Percentiles rank a stretch among this genome's conserved stretches.
Conservation (phyloP, 2,888 invertebrate genomes). For the Eristalis intricaria region DNA sequence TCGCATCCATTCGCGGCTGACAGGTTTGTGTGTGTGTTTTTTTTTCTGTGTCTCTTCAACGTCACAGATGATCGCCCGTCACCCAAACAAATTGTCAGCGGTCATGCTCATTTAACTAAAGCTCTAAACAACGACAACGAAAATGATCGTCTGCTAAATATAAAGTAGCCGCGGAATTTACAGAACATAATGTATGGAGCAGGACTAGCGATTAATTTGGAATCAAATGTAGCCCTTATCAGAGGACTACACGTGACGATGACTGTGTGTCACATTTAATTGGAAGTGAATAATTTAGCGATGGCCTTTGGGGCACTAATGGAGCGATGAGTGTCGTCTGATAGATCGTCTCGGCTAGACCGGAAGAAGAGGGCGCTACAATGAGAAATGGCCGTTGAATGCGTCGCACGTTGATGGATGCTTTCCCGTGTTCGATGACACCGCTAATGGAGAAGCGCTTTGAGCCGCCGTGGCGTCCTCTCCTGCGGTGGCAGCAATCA, state of each 20-base stretch:
- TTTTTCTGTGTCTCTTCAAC: conserved; percentile 31
- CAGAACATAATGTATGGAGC: conserved; percentile 47
- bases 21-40: conserved; percentile 29
- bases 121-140: conserved; percentile 9
- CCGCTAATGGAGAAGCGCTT: conserved; percentile 42
- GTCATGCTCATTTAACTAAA: conserved; percentile 70
- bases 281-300: conserved; percentile 57
- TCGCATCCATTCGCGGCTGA: conserved; percentile 31
- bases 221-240: conserved; percentile 35
- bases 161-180: conserved; percentile 18
- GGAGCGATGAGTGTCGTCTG: neutral
- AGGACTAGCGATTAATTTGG: conserved; percentile 45
- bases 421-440: conserved; percentile 49
- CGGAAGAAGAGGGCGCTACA: conserved; percentile 56
- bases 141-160: neutral
- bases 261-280: conserved; percentile 60
- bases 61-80: conserved; percentile 70
- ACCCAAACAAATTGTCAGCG: conserved; percentile 69
- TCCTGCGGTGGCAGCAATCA: conserved; percentile 30
- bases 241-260: conserved; percentile 20
- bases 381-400: conserved; percentile 35
- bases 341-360: conserved; percentile 25
- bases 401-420: conserved; percentile 49
- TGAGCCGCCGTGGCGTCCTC: conserved; percentile 48
- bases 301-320: conserved; percentile 3